A percentile compares a stretch with the other conserved stretches of the same genome.
Evolutionary conservation across 2,113 vertebrate genomes (phyloP).

Genomic region (Sarotherodon lohbergeri): DNA sequence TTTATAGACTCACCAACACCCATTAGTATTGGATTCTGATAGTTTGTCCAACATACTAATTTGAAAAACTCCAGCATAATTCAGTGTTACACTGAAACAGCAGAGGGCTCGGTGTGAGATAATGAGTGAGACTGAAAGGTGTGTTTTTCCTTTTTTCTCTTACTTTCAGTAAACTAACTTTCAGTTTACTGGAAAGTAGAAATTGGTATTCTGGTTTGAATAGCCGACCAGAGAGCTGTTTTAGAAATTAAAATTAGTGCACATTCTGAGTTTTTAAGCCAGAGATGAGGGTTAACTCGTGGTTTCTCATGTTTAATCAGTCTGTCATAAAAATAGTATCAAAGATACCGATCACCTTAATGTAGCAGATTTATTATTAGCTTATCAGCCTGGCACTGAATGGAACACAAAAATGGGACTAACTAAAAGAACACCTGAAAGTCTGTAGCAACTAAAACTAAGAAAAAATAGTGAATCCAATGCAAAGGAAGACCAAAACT

Average conservation of each 20-base stretch:
- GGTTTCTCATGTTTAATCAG: no score
- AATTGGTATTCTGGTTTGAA: background rate
- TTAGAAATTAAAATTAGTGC: background rate
- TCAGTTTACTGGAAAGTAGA: background rate
- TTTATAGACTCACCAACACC: no score
- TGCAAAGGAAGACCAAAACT: background rate
- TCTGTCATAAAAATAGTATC: no score
- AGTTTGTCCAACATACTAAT: no score
- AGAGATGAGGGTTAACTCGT: background rate
- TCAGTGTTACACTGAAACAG: no score
- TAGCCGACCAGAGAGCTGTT: background rate
- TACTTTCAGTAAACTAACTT: background rate
- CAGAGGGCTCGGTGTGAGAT: background rate
- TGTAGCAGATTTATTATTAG: rapidly evolving
- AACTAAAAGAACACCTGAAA: background rate
- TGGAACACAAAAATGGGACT: background rate
- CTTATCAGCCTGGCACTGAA: background rate
- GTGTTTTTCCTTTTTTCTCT: background rate
- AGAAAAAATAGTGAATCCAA: no score
- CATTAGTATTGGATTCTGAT: no score
- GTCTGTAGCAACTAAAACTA: background rate
- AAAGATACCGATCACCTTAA: background rate
- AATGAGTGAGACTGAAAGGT: background rate
- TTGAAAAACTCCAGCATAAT: no score
- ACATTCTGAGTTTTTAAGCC: background rate